Percentiles rank a stretch among this genome's conserved stretches.
Conservation (phyloP, 2,797 vertebrate species). For the Pangasius djambal region DNA sequence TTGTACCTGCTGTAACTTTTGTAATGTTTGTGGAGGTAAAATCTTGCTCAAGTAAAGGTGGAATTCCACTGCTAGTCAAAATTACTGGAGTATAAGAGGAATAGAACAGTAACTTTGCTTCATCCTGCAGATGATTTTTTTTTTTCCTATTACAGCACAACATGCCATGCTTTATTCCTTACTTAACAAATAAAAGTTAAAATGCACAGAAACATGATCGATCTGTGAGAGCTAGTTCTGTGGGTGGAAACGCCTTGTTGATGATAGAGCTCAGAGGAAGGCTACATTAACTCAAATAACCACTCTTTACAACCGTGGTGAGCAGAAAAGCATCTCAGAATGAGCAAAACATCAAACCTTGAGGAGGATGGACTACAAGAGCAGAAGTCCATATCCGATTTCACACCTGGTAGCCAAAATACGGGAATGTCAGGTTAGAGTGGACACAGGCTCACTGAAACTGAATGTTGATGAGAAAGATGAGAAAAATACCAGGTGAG, state of each 20-base stretch:
- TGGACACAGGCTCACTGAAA: neutral
- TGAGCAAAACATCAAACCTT: neutral
- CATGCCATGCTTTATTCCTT: neutral
- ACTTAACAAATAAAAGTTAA: neutral
- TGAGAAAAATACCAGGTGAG: neutral
- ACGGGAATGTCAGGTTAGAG: neutral
- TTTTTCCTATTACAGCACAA: neutral
- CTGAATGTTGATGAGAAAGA: neutral
- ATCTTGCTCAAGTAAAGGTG: neutral
- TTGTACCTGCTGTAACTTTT: neutral
- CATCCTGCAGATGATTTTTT: neutral
- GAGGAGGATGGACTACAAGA: neutral
- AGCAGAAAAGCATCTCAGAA: conserved; percentile 9
- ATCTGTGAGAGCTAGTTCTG: neutral
- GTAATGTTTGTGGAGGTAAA: neutral
- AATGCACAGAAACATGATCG: neutral
- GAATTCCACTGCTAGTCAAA: neutral
- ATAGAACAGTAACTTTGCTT: neutral
- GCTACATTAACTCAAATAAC: neutral
- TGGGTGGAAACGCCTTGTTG: neutral
- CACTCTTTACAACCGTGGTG: neutral
- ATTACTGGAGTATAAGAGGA: neutral
- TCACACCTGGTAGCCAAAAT: neutral
- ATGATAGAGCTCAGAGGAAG: neutral
- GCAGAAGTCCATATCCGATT: neutral